Percentiles rank a stretch among this genome's conserved stretches.
Evolutionary conservation across 2,888 invertebrate genomes (phyloP).

Genomic region (Meganola albula): DNA sequence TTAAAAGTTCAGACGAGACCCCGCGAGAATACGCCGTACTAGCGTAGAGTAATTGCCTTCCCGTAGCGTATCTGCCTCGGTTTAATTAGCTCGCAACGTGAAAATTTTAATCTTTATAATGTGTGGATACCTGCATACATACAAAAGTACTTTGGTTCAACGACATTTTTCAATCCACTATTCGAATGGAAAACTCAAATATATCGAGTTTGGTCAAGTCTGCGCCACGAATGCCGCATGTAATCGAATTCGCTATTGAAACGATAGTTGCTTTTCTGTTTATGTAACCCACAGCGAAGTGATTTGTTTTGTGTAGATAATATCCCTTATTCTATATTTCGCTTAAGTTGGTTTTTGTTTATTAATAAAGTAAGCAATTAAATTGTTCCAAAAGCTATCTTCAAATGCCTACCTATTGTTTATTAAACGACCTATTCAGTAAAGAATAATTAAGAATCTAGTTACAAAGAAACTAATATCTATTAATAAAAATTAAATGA

Average conservation of each 20-base stretch:
- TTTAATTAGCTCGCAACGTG: constrained; percentile 57
- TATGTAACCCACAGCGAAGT: constrained; percentile 43
- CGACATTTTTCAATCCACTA: constrained; percentile 47
- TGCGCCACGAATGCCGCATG: constrained; percentile 49
- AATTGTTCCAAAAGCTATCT: too few relatives aligned
- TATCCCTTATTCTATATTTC: too few relatives aligned
- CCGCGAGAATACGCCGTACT: constrained; percentile 49
- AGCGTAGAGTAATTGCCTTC: constrained; percentile 52
- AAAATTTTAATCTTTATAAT: constrained; percentile 58
- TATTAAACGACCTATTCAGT: too few relatives aligned
- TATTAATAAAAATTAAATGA: too few relatives aligned
- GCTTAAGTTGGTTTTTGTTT: too few relatives aligned
- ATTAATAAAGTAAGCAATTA: too few relatives aligned
- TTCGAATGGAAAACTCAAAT: constrained; percentile 39
- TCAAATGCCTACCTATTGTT: too few relatives aligned
- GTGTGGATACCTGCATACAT: constrained; percentile 25
- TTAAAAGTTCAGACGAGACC: constrained; percentile 38
- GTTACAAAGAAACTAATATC: too few relatives aligned
- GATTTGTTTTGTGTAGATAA: constrained; percentile 39
- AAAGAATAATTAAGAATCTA: too few relatives aligned
- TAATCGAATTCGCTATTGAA: constrained; percentile 55
- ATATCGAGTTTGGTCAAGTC: constrained; percentile 50
- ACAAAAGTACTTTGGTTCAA: constrained; percentile 11
- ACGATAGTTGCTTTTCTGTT: constrained; percentile 39
- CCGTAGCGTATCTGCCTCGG: constrained; percentile 43